Base-by-base conservation (phyloP, 1,140 invertebrate genomes). In the Paracyclopina nana region DNA sequence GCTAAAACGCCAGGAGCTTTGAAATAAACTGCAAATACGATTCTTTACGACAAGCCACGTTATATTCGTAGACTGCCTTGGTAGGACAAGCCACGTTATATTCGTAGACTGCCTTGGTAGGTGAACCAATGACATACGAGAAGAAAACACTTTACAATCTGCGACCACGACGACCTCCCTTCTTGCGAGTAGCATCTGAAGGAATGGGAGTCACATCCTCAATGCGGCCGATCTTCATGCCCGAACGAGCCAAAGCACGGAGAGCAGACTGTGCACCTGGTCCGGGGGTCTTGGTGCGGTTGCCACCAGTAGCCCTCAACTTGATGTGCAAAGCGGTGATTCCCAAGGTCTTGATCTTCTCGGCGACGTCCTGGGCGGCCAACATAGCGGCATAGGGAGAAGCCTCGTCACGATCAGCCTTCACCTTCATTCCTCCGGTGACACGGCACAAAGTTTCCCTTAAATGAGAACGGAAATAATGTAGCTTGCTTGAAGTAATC, bases 331-430 rank as follows among this genome's bases (percentile, higher is more conserved):
- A 71, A 14, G 95, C 94, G 55, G 83, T 97, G 60, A 98, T 96
- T 27, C 92, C 92, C 45, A 98, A 71, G 9, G 75, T 70, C 70
- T 96, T 97, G 68, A 94, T 98, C 62, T 91, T 94, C 66, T 98
- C 95, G 62, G 94, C 90, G 52, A 98, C 95, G 75, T 99, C 95
- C 79, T 98, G 94, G 56, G 94, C 92, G 63, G 95, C 95, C 70
- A 99, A 92, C 94, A 99, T 98, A 79, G 94, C 94, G 63, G 94
- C 95, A 62, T 99, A 99, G 12, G 95, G 95, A 25, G 92, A 97
- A 58, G 92, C 86, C 70, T 99, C 95, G 71, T 99, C 95, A 74
- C 95, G 78, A 71, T 99, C 95, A 61, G 94, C 94, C 68, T 98
- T 99, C 0, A 99, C 95, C 72, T 98, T 98, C 95, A 99, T 99